Percentiles rank a stretch among this genome's conserved stretches.
Evolutionary conservation across 2,888 invertebrate species (phyloP).

Genomic region (Sepiola atlantica): DNA sequence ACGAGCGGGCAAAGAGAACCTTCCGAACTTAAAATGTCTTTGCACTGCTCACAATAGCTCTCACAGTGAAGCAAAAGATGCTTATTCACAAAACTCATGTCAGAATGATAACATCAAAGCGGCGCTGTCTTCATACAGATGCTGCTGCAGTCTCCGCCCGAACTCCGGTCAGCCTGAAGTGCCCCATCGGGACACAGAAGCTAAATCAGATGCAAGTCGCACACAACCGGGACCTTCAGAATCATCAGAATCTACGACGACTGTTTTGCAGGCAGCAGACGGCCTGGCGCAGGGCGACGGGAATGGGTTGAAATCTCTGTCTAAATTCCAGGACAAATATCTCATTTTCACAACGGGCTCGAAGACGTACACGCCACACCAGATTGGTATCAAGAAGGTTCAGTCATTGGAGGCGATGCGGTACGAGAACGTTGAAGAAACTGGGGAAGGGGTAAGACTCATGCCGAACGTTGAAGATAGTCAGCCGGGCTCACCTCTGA

Average conservation of each 20-base stretch:
- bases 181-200: not conserved
- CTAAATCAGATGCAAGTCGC: not conserved
- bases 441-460: conserved; percentile 49
- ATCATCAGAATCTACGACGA: not conserved
- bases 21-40: not conserved
- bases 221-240: not conserved
- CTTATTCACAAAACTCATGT: not conserved
- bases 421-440: conserved; percentile 51
- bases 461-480: conserved; percentile 64
- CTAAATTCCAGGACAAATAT: conserved; percentile 78
- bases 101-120: not conserved
- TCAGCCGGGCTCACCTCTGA: conserved; percentile 53
- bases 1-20: not conserved
- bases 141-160: conserved; percentile 6
- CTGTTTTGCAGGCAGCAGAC: not conserved
- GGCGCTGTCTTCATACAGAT: not conserved
- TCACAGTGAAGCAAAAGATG: not conserved
- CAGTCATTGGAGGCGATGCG: conserved; percentile 77
- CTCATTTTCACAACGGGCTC: conserved; percentile 89
- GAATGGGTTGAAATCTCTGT: not conserved
- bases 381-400: conserved; percentile 82
- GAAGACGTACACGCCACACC: conserved; percentile 89
- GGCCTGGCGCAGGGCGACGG: not conserved
- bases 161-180: conserved; percentile 19
- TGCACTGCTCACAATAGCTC: not conserved